These are phyloP conservation scores for Fulmarus glacialis DNA, from an alignment of 2,113 vertebrate genomes.

Conservation along the genomic window DNA sequence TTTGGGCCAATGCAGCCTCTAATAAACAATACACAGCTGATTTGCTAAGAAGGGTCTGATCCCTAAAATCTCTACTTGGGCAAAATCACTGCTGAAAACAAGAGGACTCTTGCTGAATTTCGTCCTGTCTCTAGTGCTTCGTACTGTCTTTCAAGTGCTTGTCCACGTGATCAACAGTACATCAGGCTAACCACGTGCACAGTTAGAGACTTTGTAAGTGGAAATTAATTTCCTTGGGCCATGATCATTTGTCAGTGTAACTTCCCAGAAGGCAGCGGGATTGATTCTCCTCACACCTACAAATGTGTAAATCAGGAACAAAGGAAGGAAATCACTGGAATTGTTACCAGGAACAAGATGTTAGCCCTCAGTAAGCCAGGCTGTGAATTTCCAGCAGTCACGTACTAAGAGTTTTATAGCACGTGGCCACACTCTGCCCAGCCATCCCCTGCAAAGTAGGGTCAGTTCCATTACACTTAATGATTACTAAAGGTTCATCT, in stretches of 20 bases:
- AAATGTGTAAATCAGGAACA: background rate
- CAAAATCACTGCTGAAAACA: background rate
- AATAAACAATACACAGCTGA: background rate
- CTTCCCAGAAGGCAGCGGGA: background rate
- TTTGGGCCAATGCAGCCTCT: background rate
- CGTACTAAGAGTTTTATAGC: background rate
- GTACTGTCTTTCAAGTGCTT: background rate
- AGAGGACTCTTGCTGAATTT: background rate
- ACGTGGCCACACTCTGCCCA: background rate
- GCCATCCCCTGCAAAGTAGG: background rate
- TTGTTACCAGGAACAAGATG: background rate
- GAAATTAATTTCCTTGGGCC: background rate
- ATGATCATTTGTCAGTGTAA: background rate
- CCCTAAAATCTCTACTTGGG: background rate
- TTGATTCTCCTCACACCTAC: background rate
- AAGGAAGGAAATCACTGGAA: background rate
- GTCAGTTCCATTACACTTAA: background rate
- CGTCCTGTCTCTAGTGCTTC: background rate
- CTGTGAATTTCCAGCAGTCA: background rate
- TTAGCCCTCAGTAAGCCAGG: constrained; percentile 9
- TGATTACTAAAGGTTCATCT: background rate
- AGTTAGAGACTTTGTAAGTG: background rate
- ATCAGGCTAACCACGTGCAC: background rate
- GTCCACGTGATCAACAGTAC: rapidly evolving
- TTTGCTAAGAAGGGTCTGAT: background rate